Evolutionary conservation across 2,888 invertebrate species (phyloP), one percentile per base, ranked within the genome.

Genomic region (Tetrapedia diversipes): DNA sequence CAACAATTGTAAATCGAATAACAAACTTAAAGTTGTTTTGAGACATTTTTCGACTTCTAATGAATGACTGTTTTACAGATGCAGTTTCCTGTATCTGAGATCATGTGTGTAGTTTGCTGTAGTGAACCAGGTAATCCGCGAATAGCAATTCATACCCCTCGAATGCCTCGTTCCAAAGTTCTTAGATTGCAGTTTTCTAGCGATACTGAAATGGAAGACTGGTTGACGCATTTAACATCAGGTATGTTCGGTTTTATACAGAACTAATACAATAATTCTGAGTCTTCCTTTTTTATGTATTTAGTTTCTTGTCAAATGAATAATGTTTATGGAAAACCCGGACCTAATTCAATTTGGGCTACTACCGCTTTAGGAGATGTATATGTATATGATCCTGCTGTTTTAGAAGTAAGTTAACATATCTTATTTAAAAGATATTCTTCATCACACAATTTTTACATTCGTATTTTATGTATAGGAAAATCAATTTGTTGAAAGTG

Each of bases 161-260:
- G 94, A 78, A 93, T 95, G 81, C 92, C 87, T 29, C 91, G 92
- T 70, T 92, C 91, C 34, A 93, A 92, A 69, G 94, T 95, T 8
- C 93, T 97, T 49, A 95, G 95, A 90, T 92, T 98, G 72, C 96
- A 96, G 88, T 97, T 97, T 90, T 93, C 94, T 64, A 95, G 96
- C 82, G 97, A 98, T 92, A 94, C 95, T 78, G 96, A 97, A 92
- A 94, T 97, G 92, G 97, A 97, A 92, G 97, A 98, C 89, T 98
- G 98, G 98, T 94, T 97, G 69, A 95, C 95, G 75, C 95, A 97
- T 89, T 93, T 97, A 84, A 95, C 96, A 16, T 95, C 95, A 80
- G 93, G 93, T 91, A 92, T 89, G 86, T 86, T n/a, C n/a, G n/a
- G n/a, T n/a, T n/a, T n/a, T n/a, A n/a, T n/a, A n/a, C n/a, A n/a